Evolutionary conservation across 2,888 invertebrate species (phyloP).

Genomic region (Amphiduros pacificus): DNA sequence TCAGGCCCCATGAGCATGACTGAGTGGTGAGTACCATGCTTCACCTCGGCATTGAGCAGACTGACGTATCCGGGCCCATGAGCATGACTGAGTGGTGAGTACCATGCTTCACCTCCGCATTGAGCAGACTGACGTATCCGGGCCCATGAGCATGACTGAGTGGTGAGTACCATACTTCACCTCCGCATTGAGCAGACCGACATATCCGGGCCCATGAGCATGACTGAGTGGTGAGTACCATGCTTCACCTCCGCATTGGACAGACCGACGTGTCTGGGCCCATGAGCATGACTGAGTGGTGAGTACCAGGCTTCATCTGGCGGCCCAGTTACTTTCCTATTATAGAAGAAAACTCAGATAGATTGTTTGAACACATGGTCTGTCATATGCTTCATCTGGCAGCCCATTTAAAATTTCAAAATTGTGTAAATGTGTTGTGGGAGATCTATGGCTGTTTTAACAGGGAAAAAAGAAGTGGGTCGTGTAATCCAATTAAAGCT

Average conservation of each 20-base stretch:
- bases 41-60: constrained; percentile 39
- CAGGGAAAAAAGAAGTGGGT: no score
- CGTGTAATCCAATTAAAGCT: no score
- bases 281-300: constrained; percentile 49
- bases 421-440: no score
- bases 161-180: constrained; percentile 44
- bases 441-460: no score
- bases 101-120: constrained; percentile 32
- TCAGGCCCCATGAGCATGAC: no score
- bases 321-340: no score
- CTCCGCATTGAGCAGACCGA: constrained; percentile 35
- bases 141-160: constrained; percentile 42
- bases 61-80: constrained; percentile 34
- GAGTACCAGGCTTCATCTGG: constrained; percentile 13
- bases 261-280: constrained; percentile 35
- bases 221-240: constrained; percentile 45
- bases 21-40: no score
- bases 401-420: no score
- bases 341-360: no score
- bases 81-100: constrained; percentile 48
- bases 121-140: constrained; percentile 34
- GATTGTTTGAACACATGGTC: no score
- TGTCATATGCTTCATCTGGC: no score
- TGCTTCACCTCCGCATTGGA: constrained; percentile 15
- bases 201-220: constrained; percentile 36